Evolutionary conservation across 2,888 invertebrate genomes (phyloP), one percentile per base, ranked within the genome.

Genomic region (Lacanobia wlatinum): DNA sequence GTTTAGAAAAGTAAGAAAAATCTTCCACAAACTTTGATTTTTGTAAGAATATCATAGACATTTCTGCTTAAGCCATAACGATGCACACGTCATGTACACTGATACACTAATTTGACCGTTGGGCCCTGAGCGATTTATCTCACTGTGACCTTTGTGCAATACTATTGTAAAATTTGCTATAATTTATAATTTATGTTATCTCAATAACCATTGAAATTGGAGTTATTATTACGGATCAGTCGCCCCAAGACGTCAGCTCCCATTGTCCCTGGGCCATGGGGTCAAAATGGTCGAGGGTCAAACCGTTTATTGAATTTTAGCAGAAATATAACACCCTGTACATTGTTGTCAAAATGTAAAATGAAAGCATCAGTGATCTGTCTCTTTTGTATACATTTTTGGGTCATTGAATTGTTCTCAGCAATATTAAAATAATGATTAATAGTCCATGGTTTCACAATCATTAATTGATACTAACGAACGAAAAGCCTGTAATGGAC

Each of bases 101-200:
- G 52, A 67, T 55, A 78, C 53, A 78, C 71, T 81, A 84, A 84
- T 86, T 76, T 76, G 70, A 74, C 76, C 78, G 80, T 73, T 84
- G 80, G 82, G 71, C 84, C 76, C 81, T 84, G 59, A 76, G 83
- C 78, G 79, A 89, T 89, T 87, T 84, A 87, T 83, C 70, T 61
- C 53, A 53, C 55, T 53, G 48, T 67, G 76, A 79, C 78, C 73
- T 76, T 80, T 80, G 76, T 82, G 67, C 74, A 66, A 62, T 74
- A 70, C 76, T 73, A 82, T 85, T 87, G 84, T 83, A 75, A 88
- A 87, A 79, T 82, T 79, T 70, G n/a, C 58, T 67, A 59, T 88
- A 92, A 93, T 94, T 94, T 93, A 93, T 94, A 95, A 95, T 95
- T 94, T 95, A 94, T 95, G 94, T 92, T 92, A 92, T 94, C 93